Percentiles rank a stretch among this genome's conserved stretches.
Evolutionary conservation across 2,888 invertebrate species (phyloP).

Genomic region (Noctua janthina): DNA sequence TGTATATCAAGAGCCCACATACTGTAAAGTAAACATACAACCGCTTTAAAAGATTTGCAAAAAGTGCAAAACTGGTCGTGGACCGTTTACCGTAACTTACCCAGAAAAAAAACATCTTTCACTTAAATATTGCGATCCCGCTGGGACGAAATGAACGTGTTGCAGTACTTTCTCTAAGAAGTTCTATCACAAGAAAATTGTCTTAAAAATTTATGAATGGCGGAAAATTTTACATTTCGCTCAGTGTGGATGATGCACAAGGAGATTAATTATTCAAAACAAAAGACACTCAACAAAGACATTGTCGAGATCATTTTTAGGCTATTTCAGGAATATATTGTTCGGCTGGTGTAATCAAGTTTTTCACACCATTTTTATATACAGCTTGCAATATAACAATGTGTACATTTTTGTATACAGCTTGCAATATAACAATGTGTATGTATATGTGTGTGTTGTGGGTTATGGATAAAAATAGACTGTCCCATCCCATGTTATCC

Average conservation of each 20-base stretch:
- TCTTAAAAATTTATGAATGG: not conserved
- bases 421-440: slow-evolving; percentile 4
- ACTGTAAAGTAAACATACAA: not conserved
- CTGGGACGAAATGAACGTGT: not conserved
- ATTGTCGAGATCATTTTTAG: slow-evolving; percentile 1
- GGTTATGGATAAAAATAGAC: slow-evolving; percentile 16
- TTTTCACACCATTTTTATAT: not conserved
- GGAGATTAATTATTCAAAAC: slow-evolving; percentile 14
- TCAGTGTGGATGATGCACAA: not conserved
- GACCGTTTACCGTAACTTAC: no score
- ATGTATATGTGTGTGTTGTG: not conserved
- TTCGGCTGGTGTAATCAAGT: not conserved
- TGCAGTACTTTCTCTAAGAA: not conserved
- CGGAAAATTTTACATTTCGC: not conserved
- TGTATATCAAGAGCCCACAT: not conserved
- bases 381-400: slow-evolving; percentile 10
- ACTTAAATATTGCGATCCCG: not conserved
- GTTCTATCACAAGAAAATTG: not conserved
- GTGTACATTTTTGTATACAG: not conserved
- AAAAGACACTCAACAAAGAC: slow-evolving; percentile 2
- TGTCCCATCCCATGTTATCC: slow-evolving; percentile 20
- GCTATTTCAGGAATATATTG: not conserved
- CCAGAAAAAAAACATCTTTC: not conserved
- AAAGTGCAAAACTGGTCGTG: no score
- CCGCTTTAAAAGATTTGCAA: no score